Percentiles rank a stretch among this genome's conserved stretches.
Evolutionary conservation across 2,797 vertebrate genomes (phyloP).

Genomic region (Agapornis canus): DNA sequence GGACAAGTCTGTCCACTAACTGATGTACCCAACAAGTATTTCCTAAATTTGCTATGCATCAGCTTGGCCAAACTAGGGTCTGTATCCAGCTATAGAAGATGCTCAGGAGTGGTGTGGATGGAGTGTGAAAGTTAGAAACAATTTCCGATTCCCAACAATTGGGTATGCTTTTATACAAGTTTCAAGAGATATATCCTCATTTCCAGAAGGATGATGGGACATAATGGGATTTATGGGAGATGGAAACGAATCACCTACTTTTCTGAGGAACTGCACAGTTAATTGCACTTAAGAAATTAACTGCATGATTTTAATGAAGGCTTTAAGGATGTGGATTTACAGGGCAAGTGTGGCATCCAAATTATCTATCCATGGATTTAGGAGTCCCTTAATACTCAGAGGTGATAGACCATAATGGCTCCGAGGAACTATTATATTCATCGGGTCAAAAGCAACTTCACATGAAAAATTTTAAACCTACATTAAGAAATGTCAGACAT

Average conservation of each 20-base stretch:
- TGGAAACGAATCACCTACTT: neutral
- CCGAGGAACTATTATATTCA: constrained; percentile 61
- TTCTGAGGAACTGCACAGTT: constrained; percentile 12
- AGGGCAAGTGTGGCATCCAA: constrained; percentile 48
- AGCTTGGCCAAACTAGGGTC: neutral
- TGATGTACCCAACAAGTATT: neutral
- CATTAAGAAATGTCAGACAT: constrained; percentile 8
- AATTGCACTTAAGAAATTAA: constrained; percentile 56
- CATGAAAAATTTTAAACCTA: constrained; percentile 35
- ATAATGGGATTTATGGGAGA: neutral
- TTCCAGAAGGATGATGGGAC: neutral
- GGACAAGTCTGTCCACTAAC: neutral
- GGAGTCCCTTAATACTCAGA: constrained; percentile 63
- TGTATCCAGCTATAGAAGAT: neutral
- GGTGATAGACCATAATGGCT: constrained; percentile 61
- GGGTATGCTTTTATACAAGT: neutral
- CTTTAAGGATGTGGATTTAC: constrained; percentile 63
- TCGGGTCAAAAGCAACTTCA: constrained; percentile 58
- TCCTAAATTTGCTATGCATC: neutral
- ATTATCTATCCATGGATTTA: constrained; percentile 66
- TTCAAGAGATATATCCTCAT: neutral
- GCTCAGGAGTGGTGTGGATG: neutral
- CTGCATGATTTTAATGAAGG: constrained; percentile 49
- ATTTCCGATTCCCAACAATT: neutral
- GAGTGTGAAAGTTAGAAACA: neutral